Conservation (phyloP, 2,113 vertebrate genomes). For the Sphyrna mokarran region DNA sequence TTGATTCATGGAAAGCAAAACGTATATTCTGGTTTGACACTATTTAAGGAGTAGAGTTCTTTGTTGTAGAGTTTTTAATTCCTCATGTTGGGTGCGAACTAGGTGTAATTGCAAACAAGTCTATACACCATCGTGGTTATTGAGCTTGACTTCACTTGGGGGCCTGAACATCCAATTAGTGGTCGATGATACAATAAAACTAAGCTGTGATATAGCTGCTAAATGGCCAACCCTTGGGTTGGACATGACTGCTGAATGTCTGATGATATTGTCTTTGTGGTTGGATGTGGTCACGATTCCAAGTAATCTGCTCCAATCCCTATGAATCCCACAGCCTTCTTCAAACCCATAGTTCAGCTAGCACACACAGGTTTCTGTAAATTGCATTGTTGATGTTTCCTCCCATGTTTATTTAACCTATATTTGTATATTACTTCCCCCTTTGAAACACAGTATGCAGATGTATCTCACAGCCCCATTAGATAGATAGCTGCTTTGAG, state of each 20-base stretch:
- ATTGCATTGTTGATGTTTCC: neutral
- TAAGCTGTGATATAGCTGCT: neutral
- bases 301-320: neutral
- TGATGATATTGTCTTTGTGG: neutral
- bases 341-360: neutral
- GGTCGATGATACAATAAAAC: neutral
- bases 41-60: neutral
- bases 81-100: neutral
- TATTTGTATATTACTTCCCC: neutral
- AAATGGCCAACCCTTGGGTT: neutral
- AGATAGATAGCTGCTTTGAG: neutral
- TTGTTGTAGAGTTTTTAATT: no score
- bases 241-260: neutral
- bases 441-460: neutral
- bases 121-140: neutral
- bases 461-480: neutral
- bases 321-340: neutral
- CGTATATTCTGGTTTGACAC: neutral
- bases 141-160: neutral
- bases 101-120: neutral
- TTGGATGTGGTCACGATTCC: neutral
- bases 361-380: neutral
- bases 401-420: neutral
- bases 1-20: neutral
- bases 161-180: neutral